A percentile compares a stretch with the other conserved stretches of the same genome.
phyloP scores from a whole-genome alignment of 1,140 invertebrate species.

The Drosophila serrata region DNA sequence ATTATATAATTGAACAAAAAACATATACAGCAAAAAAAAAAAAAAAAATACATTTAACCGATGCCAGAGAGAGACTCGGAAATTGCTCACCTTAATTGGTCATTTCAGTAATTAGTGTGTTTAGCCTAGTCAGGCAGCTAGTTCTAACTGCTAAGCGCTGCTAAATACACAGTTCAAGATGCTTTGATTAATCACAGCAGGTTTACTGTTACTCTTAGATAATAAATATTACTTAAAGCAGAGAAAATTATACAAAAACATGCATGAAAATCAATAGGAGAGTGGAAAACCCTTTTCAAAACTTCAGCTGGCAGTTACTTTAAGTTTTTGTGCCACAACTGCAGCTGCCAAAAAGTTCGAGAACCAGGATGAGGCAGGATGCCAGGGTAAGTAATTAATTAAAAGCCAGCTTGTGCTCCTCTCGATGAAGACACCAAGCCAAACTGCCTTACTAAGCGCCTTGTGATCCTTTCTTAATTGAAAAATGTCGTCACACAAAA shows the following conservation, averaged over 20 bases:
- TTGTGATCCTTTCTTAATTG: slow-evolving; percentile 84
- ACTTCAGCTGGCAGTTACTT: slow-evolving; percentile 27
- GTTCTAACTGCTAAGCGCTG: slow-evolving; percentile 58
- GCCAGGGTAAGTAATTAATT: slow-evolving; percentile 69
- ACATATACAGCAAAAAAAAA: slow-evolving; percentile 32
- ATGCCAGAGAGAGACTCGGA: slow-evolving; percentile 24
- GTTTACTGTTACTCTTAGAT: slow-evolving; percentile 16
- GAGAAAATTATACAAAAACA: background rate
- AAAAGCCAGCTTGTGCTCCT: slow-evolving; percentile 49
- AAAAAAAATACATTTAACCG: too few relatives aligned
- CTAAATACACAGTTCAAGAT: slow-evolving; percentile 64
- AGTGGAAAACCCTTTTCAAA: slow-evolving; percentile 7
- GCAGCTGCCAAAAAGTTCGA: slow-evolving; percentile 68
- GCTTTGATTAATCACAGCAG: slow-evolving; percentile 9
- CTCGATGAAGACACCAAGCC: slow-evolving; percentile 22
- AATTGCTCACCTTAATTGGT: slow-evolving; percentile 43
- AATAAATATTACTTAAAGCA: background rate
- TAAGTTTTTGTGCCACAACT: slow-evolving; percentile 11
- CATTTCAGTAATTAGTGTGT: slow-evolving; percentile 42
- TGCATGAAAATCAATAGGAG: slow-evolving; percentile 27
- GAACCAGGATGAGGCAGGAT: background rate
- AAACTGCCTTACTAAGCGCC: slow-evolving; percentile 83
- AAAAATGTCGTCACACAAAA: slow-evolving; percentile 81
- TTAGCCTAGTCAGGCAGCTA: slow-evolving; percentile 33
- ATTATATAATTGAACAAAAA: slow-evolving; percentile 62